These are phyloP conservation scores for Drosophila suzukii DNA, from an alignment of 1,140 invertebrate genomes.

Conservation along the genomic window DNA sequence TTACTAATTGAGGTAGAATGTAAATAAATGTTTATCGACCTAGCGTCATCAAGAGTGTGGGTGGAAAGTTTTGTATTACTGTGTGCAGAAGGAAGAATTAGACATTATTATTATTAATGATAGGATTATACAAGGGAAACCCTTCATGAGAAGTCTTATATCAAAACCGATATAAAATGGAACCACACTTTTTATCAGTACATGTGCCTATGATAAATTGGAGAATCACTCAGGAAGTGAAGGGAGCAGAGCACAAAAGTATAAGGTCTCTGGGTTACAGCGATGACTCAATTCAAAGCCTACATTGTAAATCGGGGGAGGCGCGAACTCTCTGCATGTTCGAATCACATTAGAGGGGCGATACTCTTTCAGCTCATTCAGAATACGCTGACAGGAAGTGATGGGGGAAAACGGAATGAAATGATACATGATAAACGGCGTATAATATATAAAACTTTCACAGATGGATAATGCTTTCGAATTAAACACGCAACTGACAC, in stretches of 20 bases:
- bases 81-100: too few relatives aligned
- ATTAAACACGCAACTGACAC: constrained; percentile 51
- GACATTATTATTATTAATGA: too few relatives aligned
- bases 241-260: neutral
- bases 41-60: neutral
- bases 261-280: constrained; percentile 31
- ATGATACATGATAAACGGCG: constrained; percentile 63
- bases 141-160: too few relatives aligned
- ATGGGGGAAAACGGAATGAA: constrained; percentile 40
- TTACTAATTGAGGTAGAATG: constrained; percentile 59
- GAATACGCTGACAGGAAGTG: constrained; percentile 56
- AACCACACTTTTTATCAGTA: constrained; percentile 7
- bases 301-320: constrained; percentile 34
- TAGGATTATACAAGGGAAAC: too few relatives aligned
- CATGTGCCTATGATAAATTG: constrained; percentile 16
- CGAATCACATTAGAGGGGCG: constrained; percentile 64
- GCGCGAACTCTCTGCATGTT: constrained; percentile 60
- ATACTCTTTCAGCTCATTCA: constrained; percentile 27
- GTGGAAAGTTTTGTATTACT: neutral
- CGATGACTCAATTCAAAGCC: constrained; percentile 70
- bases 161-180: neutral
- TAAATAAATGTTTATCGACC: constrained; percentile 58
- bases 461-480: constrained; percentile 59
- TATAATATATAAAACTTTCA: constrained; percentile 33
- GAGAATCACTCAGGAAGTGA: neutral